Conservation (phyloP, 2,113 vertebrate species). For the Ivindomyrus marchei region DNA sequence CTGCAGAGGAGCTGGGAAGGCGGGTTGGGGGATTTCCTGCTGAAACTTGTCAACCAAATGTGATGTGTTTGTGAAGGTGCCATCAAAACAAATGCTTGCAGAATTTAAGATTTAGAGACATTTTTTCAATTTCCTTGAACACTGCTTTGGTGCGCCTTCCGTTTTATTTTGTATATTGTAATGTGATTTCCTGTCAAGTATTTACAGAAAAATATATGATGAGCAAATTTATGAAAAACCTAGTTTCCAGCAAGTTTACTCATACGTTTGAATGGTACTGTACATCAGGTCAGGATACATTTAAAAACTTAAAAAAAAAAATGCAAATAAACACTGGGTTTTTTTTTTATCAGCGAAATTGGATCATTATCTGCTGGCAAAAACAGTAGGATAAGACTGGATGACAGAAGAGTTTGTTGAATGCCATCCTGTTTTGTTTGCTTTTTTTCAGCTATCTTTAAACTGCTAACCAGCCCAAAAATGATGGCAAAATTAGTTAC, state of each 20-base stretch:
- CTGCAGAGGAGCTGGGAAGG: background rate
- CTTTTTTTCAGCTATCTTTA: background rate
- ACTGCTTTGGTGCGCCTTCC: background rate
- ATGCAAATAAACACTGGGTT: background rate
- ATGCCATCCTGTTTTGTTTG: background rate
- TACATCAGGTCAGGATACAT: background rate
- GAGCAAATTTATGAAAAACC: background rate
- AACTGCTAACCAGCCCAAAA: background rate
- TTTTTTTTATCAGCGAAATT: background rate
- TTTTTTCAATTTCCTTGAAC: background rate
- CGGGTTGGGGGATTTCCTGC: background rate
- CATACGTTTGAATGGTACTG: background rate
- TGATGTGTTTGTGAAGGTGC: background rate
- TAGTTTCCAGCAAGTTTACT: background rate
- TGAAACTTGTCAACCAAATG: background rate
- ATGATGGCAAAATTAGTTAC: background rate
- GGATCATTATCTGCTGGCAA: background rate
- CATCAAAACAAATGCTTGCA: background rate
- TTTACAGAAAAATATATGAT: background rate
- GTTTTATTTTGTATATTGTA: background rate
- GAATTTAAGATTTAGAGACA: background rate
- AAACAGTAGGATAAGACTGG: background rate
- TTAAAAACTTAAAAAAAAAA: background rate
- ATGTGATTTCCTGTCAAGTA: background rate
- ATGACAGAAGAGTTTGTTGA: background rate